phyloP scores from a whole-genome alignment of 2,113 vertebrate genomes.

The Peromyscus polionotus region DNA sequence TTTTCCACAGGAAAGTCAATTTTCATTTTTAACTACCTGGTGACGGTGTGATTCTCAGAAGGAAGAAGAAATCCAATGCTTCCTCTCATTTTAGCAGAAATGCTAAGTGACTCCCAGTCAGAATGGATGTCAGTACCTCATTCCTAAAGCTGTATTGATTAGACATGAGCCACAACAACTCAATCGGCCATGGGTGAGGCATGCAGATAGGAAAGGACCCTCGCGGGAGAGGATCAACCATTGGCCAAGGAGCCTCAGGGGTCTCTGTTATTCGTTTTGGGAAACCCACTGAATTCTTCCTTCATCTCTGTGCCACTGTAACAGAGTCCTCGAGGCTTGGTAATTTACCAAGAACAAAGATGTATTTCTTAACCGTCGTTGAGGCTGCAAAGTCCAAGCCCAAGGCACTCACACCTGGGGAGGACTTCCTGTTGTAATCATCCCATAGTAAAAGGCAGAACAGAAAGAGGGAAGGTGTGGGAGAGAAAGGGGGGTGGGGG shows the following conservation, averaged over 20 bases:
- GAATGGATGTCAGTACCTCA: constrained; percentile 42
- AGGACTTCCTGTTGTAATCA: neutral
- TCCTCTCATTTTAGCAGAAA: constrained; percentile 30
- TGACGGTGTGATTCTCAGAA: neutral
- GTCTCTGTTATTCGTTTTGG: neutral
- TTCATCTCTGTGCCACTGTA: neutral
- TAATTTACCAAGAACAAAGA: neutral
- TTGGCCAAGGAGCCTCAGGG: neutral
- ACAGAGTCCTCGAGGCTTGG: neutral
- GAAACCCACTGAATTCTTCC: neutral
- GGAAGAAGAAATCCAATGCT: neutral
- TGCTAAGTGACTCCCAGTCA: neutral
- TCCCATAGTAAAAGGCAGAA: neutral
- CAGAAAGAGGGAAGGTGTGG: rapidly evolving
- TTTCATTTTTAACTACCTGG: neutral
- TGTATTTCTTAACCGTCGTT: neutral
- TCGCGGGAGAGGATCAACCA: neutral
- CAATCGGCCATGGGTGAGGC: neutral
- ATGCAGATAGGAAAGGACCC: neutral
- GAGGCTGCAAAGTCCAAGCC: neutral
- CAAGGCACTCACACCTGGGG: neutral
- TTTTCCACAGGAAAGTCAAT: constrained; percentile 37
- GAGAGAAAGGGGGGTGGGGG: neutral
- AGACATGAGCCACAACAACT: neutral
- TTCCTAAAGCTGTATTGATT: neutral